phyloP scores from a whole-genome alignment of 2,888 invertebrate genomes.

The Dendrolimus pini region DNA sequence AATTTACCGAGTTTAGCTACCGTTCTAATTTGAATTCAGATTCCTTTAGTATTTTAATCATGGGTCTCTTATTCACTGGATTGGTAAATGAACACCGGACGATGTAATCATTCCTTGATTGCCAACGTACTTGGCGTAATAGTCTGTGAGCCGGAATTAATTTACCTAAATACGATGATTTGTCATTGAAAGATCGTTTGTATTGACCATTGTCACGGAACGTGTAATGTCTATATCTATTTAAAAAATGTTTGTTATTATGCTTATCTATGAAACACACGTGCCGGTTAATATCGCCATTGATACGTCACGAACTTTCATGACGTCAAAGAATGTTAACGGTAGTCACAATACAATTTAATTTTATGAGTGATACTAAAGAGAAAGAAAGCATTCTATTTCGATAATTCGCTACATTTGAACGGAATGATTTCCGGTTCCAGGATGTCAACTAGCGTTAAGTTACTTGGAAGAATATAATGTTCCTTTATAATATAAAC shows the following conservation, averaged over 20 bases:
- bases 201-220: slow-evolving; percentile 24
- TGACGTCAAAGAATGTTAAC: slow-evolving; percentile 23
- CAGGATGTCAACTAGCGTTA: not conserved
- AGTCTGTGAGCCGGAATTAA: slow-evolving; percentile 45
- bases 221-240: slow-evolving; percentile 8
- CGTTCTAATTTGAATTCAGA: slow-evolving; percentile 8
- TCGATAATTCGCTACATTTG: slow-evolving; percentile 25
- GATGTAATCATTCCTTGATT: slow-evolving; percentile 66
- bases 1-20: not conserved
- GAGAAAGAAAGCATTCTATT: too few relatives aligned
- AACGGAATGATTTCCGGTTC: slow-evolving; percentile 21
- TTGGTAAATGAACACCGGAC: slow-evolving; percentile 63
- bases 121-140: slow-evolving; percentile 57
- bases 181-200: slow-evolving; percentile 34
- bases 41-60: slow-evolving; percentile 4
- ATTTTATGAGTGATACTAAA: slow-evolving; percentile 18
- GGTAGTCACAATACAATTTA: slow-evolving; percentile 31
- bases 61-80: slow-evolving; percentile 36
- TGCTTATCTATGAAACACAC: slow-evolving; percentile 3
- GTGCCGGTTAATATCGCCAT: slow-evolving; percentile 7
- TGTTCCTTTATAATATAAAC: not conserved
- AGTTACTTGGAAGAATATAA: not conserved
- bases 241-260: slow-evolving; percentile 3
- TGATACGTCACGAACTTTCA: slow-evolving; percentile 20
- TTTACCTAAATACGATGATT: slow-evolving; percentile 50